Base-by-base conservation (phyloP, 2,113 vertebrate genomes). In the Scophthalmus maximus region DNA sequence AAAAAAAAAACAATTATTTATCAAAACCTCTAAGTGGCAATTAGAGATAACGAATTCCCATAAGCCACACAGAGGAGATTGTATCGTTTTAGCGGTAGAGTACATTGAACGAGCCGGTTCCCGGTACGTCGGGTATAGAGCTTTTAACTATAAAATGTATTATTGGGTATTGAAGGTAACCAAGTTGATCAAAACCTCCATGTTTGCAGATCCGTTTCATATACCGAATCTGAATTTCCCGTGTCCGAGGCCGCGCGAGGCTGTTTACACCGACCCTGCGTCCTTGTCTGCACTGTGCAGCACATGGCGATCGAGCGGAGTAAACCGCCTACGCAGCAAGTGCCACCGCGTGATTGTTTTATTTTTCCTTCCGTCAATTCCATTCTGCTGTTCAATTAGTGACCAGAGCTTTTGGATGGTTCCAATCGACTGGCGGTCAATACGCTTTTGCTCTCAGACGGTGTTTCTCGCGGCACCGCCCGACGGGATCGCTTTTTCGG, bases 321-420 rank as follows among this genome's bases (percentile, higher is more conserved):
- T 68, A 79, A 86, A 78, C 15, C 25, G 46, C 59, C 34, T 8
- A 76, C 50, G 2, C 79, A 75, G 76, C 72, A 78, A 10, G 47
- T 12, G 30, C 57, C 32, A n/a, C 42, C 47, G 18, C 57, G 38
- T 38, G 38, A 60, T 40, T 26, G 17, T 55, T 4, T 52, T 30
- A 27, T 66, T 12, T 32, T 66, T 65, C 55, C 62, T 44, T 62
- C 42, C n/a, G 30, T 79, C 81, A 78, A 44, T 86, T 87, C 56
- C 36, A 51, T 85, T 88, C 75, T 83, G 73, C 70, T 46, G 51
- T 75, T 87, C 72, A 72, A 86, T 91, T 88, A 83, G 85, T 65
- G 72, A 85, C 73, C 68, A 63, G 55, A 78, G 86, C 69, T 76
- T 82, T 70, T n/a, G 69, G 51, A 70, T 52, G 71, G 64, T 73